A percentile compares a stretch with the other conserved stretches of the same genome.
Evolutionary conservation across 2,113 vertebrate species (phyloP).

Genomic region (Gnathonemus longibarbis): DNA sequence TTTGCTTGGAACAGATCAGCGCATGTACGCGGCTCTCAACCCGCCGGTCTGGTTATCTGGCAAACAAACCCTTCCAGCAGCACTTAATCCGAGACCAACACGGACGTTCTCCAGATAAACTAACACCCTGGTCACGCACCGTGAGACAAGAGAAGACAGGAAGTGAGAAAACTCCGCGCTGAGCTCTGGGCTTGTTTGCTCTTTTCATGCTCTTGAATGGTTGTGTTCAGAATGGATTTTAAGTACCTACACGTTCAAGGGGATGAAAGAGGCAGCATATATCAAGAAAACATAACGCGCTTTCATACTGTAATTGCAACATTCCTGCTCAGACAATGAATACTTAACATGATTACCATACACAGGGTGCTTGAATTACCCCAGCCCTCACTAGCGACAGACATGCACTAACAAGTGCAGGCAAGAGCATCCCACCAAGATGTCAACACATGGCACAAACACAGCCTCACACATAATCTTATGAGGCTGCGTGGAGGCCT

Average conservation of each 20-base stretch:
- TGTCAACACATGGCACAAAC: not conserved
- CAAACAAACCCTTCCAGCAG: not conserved
- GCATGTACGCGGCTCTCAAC: not conserved
- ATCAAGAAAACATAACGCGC: not conserved
- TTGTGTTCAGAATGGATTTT: conserved; percentile 2
- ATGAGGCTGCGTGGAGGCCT: not conserved
- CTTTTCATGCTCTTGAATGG: not conserved
- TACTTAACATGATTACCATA: not conserved
- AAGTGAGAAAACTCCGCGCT: not conserved
- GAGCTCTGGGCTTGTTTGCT: not conserved
- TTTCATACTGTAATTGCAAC: not conserved
- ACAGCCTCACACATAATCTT: not conserved
- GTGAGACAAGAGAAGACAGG: not conserved
- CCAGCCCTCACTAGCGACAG: not conserved
- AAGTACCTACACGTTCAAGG: not conserved
- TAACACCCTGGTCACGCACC: not conserved
- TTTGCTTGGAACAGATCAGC: not conserved
- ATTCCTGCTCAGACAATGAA: not conserved
- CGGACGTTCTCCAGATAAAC: not conserved
- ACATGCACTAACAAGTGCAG: not conserved
- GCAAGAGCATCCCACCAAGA: not conserved
- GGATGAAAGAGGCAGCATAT: not conserved
- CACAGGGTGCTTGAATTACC: not conserved
- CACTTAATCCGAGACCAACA: not conserved
- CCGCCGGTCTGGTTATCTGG: not conserved